Conservation (phyloP, 2,113 vertebrate genomes). For the Anhinga rufa region DNA sequence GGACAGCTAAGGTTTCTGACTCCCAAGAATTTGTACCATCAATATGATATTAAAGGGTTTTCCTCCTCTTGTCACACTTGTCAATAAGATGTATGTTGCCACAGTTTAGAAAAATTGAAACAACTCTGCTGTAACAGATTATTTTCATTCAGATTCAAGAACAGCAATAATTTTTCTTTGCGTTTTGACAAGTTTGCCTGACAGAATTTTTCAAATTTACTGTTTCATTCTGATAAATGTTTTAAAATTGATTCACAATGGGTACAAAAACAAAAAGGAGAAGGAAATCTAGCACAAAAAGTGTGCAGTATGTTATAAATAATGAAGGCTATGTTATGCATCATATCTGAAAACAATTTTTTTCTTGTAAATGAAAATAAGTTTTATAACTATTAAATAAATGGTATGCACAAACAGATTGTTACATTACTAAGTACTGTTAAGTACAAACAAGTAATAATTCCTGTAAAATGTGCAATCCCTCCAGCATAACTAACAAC, state of each 20-base stretch:
- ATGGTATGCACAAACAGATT: background rate
- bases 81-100: background rate
- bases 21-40: background rate
- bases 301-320: background rate
- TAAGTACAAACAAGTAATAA: background rate
- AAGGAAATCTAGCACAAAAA: background rate
- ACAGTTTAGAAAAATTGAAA: background rate
- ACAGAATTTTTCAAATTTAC: background rate
- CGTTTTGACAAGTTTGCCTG: background rate
- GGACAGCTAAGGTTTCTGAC: background rate
- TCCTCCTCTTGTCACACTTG: background rate
- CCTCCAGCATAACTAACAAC: background rate
- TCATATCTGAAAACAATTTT: background rate
- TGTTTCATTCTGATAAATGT: background rate
- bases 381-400: background rate
- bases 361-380: background rate
- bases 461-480: background rate
- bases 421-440: background rate
- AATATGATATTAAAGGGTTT: background rate
- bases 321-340: background rate
- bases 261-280: background rate
- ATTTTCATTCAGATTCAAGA: background rate
- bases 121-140: background rate
- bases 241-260: background rate
- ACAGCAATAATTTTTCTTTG: background rate